Base-by-base conservation (phyloP, 2,113 vertebrate species). In the Channa argus region DNA sequence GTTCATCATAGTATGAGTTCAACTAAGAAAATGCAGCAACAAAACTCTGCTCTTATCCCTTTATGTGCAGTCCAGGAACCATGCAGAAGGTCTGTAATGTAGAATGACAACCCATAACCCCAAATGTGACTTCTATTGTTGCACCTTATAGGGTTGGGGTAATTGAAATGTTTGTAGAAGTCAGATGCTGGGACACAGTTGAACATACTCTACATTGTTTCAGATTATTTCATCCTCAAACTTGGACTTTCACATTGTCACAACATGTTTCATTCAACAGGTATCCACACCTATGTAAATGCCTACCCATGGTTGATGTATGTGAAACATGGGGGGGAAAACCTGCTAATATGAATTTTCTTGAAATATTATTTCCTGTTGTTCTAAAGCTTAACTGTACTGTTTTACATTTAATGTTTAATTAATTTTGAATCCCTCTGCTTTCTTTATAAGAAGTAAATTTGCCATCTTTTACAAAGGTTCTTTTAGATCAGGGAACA, bases 401-500 rank as follows among this genome's bases (percentile, higher is more conserved):
- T 51, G 14, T 87, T 87, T 77, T 65, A 78, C 46, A 58, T 80
- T 82, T 82, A 54, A 87, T 80, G 67, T 80, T 77, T 56, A 70
- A 83, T 88, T 80, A 63, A 90, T 91, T 89, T 81, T 14, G 36
- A 61, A 50, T 89, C 73, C 64, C 80, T 91, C 91, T 24, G 24
- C 24, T 24, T 92, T 92, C 91, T 93, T 92, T 91, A 90, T 94
- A 92, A 93, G 92, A 92, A 94, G 86, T 87, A 66, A 76, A 81
- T 84, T 87, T 93, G 70, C 89, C 92, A 92, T 89, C 88, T 88
- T 90, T 92, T 90, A 92, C 88, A 84, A 88, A 92, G 88, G 87
- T 91, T 87, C 85, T 91, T 24, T 91, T 90, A 85, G 90, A 91
- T 93, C 85, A 88, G 90, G 90, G 86, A 92, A 84, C 73, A 84